phyloP scores from a whole-genome alignment of 2,113 vertebrate species.

The Telmatochromis bifrenatus region DNA sequence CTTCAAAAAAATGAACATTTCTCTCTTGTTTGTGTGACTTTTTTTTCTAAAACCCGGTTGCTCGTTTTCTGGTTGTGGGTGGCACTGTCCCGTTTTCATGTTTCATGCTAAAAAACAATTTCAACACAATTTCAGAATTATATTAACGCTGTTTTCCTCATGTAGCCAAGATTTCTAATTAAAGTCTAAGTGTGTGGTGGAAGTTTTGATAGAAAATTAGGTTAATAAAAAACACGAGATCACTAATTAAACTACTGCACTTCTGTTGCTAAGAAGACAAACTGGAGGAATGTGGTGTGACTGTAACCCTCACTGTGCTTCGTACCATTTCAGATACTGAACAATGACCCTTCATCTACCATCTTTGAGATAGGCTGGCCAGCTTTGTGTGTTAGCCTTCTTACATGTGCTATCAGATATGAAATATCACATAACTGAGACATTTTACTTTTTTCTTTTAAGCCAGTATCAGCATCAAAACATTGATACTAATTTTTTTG shows the following conservation, averaged over 20 bases:
- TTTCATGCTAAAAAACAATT: not conserved
- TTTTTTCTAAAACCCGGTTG: not conserved
- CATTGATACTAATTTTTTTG: accelerated
- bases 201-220: not conserved
- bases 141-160: not conserved
- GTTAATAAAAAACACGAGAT: not conserved
- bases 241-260: not conserved
- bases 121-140: not conserved
- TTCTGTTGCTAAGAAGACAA: not conserved
- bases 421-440: not conserved
- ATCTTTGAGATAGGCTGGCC: not conserved
- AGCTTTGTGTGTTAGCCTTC: not conserved
- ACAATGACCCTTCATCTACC: not conserved
- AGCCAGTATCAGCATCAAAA: not conserved
- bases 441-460: not conserved
- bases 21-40: accelerated
- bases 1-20: not conserved
- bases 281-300: not conserved
- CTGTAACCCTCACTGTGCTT: not conserved
- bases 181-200: not conserved
- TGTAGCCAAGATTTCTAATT: not conserved
- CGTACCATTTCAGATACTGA: not conserved
- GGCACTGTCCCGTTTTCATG: not conserved
- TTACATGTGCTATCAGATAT: not conserved
- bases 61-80: not conserved